A percentile compares a stretch with the other conserved stretches of the same genome.
Conservation (phyloP, 2,888 invertebrate genomes). For the Schizaphis graminum region DNA sequence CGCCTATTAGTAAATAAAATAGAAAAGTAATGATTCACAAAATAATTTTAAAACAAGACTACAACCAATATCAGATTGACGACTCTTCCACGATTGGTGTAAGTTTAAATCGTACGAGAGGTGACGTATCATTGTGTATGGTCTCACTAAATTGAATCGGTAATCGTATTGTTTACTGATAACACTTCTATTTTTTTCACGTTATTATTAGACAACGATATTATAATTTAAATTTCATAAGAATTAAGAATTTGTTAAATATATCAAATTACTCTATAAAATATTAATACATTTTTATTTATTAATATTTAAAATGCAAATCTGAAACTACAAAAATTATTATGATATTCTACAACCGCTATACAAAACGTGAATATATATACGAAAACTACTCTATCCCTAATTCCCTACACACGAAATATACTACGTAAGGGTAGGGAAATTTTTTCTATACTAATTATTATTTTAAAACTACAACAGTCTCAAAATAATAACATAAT, state of each 20-base stretch:
- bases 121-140: conserved; percentile 26
- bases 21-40: not conserved
- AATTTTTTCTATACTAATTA: not conserved
- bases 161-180: conserved; percentile 13
- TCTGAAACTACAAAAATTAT: conserved; percentile 44
- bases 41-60: conserved; percentile 4
- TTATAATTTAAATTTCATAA: not conserved
- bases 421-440: not conserved
- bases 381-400: not conserved
- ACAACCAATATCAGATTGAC: conserved; percentile 9
- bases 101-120: conserved; percentile 50
- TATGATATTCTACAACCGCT: conserved; percentile 18
- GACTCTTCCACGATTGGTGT: conserved; percentile 37
- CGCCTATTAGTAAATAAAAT: not conserved
- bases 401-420: not conserved
- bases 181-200: not conserved
- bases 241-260: not conserved
- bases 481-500: conserved; percentile 39
- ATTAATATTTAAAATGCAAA: conserved; percentile 47
- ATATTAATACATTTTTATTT: conserved; percentile 33
- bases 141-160: not conserved
- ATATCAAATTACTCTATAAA: conserved; percentile 28
- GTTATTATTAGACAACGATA: not conserved
- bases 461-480: conserved; percentile 40
- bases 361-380: conserved; percentile 31